phyloP scores from a whole-genome alignment of 2,888 invertebrate genomes.

The Caenorhabditis virilis region DNA sequence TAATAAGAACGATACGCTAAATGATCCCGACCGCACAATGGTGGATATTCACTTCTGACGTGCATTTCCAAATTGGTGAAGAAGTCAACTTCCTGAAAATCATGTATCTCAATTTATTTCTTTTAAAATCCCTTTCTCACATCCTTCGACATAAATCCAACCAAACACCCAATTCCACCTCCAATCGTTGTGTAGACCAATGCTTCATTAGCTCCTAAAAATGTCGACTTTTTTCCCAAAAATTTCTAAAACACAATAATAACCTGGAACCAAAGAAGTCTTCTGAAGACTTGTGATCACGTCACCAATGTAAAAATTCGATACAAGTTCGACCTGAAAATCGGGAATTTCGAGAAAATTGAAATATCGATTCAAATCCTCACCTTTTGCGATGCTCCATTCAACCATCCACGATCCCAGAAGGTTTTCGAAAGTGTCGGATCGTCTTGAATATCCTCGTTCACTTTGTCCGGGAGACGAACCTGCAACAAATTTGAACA shows the following conservation, averaged over 20 bases:
- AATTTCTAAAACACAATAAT: neutral
- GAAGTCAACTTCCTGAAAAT: slow-evolving; percentile 87
- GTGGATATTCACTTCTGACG: slow-evolving; percentile 94
- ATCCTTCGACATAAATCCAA: slow-evolving; percentile 88
- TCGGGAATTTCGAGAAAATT: neutral
- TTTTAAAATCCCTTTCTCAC: slow-evolving; percentile 45
- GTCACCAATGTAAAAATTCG: slow-evolving; percentile 94
- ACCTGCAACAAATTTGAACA: slow-evolving; percentile 69
- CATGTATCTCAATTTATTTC: slow-evolving; percentile 1
- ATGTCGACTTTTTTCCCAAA: neutral
- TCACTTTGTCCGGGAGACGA: slow-evolving; percentile 85
- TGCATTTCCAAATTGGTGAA: slow-evolving; percentile 99
- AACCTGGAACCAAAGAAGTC: slow-evolving; percentile 89
- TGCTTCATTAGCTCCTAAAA: slow-evolving; percentile 84
- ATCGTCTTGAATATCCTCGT: slow-evolving; percentile 98
- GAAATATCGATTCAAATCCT: neutral
- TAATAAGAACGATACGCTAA: slow-evolving; percentile 94
- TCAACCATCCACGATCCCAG: slow-evolving; percentile 86
- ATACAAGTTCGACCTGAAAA: slow-evolving; percentile 78
- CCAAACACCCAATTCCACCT: slow-evolving; percentile 87
- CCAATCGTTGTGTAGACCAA: slow-evolving; percentile 93
- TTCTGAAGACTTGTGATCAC: slow-evolving; percentile 87
- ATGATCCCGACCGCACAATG: slow-evolving; percentile 95
- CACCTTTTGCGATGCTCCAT: slow-evolving; percentile 96
- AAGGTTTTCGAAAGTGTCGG: slow-evolving; percentile 96